A percentile compares a stretch with the other conserved stretches of the same genome.
Conservation (phyloP, 2,797 vertebrate species). For the Tarsius wallacei region DNA sequence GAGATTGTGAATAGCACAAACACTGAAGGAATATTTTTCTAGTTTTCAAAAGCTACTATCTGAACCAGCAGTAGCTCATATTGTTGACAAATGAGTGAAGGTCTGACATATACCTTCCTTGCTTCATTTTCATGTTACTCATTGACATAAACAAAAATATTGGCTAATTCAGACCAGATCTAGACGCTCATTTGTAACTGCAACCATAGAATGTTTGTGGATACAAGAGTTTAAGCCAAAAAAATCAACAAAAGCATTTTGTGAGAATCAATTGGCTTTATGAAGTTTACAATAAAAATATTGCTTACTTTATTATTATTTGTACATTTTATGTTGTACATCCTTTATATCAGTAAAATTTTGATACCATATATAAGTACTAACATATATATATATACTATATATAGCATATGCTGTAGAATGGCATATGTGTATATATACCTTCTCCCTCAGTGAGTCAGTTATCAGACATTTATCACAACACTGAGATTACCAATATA, state of each 20-base stretch:
- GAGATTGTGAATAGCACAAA: slow-evolving; percentile 31
- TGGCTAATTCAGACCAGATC: background rate
- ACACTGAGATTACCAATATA: background rate
- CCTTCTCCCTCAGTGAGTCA: background rate
- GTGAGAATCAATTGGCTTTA: background rate
- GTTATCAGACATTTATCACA: background rate
- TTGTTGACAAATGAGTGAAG: background rate
- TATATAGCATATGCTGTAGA: background rate
- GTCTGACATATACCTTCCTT: background rate
- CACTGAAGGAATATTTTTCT: background rate
- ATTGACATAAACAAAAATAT: slow-evolving; percentile 1
- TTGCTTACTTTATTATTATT: background rate
- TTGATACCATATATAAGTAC: background rate
- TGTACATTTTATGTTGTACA: background rate
- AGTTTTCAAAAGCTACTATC: slow-evolving; percentile 27
- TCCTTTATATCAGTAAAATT: background rate
- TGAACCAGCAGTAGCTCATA: background rate
- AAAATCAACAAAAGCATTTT: background rate
- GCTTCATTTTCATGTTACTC: background rate
- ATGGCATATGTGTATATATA: background rate
- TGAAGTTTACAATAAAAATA: background rate
- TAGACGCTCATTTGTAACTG: background rate
- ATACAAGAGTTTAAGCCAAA: background rate
- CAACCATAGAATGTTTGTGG: background rate
- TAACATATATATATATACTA: background rate